A percentile compares a stretch with the other conserved stretches of the same genome.
Evolutionary conservation across 1,140 invertebrate genomes (phyloP).

Genomic region (Trachymyrmex cornetzi): DNA sequence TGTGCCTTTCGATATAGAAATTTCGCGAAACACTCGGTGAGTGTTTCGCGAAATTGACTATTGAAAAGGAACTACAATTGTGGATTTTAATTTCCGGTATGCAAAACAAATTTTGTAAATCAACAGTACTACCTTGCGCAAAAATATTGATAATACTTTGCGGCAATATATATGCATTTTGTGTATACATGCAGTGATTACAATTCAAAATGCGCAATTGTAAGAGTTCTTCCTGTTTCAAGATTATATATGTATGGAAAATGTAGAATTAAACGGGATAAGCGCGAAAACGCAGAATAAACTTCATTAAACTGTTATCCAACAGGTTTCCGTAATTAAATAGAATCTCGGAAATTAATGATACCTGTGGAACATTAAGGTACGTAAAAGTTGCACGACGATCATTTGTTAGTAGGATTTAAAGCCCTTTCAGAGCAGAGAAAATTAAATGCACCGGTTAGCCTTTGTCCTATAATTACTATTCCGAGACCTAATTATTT

Average conservation of each 20-base stretch:
- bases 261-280: neutral
- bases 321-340: conserved; percentile 2
- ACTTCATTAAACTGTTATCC: conserved; percentile 38
- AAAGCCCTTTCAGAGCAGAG: neutral
- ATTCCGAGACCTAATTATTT: conserved; percentile 3
- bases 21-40: neutral
- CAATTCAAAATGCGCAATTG: neutral
- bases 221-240: neutral
- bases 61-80: neutral
- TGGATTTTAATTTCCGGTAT: neutral
- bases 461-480: conserved; percentile 30
- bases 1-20: neutral
- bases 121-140: too few relatives aligned
- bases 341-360: conserved; percentile 21
- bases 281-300: neutral
- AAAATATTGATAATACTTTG: neutral
- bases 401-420: neutral
- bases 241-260: neutral
- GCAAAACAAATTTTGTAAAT: neutral
- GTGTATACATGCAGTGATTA: neutral
- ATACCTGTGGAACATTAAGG: neutral
- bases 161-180: too few relatives aligned
- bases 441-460: conserved; percentile 25
- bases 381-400: neutral
- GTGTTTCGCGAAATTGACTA: too few relatives aligned